These are phyloP conservation scores for Deilephila elpenor DNA, from an alignment of 2,888 invertebrate genomes.

Conservation along the genomic window DNA sequence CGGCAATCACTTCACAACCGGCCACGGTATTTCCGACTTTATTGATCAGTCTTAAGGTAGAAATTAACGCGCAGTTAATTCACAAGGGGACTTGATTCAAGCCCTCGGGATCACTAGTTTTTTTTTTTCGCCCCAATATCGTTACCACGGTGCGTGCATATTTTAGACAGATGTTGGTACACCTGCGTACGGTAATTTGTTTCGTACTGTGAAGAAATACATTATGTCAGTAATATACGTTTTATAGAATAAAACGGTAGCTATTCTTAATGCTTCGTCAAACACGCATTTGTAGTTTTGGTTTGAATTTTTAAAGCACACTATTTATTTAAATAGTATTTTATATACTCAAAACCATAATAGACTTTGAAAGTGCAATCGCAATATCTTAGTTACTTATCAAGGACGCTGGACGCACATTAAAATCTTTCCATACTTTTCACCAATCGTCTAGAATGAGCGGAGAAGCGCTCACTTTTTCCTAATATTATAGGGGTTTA, in stretches of 20 bases:
- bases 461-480: too few relatives aligned
- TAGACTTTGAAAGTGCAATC: too few relatives aligned
- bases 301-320: too few relatives aligned
- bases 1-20: conserved; percentile 23
- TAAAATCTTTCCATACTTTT: too few relatives aligned
- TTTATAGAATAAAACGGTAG: conserved; percentile 7
- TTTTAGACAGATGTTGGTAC: conserved; percentile 30
- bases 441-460: too few relatives aligned
- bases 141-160: conserved; percentile 19
- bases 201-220: conserved; percentile 3
- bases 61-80: background rate
- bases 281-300: too few relatives aligned
- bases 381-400: too few relatives aligned
- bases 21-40: conserved; percentile 3
- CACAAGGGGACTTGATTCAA: conserved; percentile 14
- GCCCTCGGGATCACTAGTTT: conserved; percentile 29
- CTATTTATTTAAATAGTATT: too few relatives aligned
- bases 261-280: background rate
- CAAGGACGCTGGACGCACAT: too few relatives aligned
- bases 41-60: background rate
- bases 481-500: background rate
- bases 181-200: conserved; percentile 29
- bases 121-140: conserved; percentile 27
- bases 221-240: background rate
- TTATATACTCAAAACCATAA: too few relatives aligned